Percentiles rank a stretch among this genome's conserved stretches.
Conservation (phyloP, 2,797 vertebrate species). For the Characodon lateralis region DNA sequence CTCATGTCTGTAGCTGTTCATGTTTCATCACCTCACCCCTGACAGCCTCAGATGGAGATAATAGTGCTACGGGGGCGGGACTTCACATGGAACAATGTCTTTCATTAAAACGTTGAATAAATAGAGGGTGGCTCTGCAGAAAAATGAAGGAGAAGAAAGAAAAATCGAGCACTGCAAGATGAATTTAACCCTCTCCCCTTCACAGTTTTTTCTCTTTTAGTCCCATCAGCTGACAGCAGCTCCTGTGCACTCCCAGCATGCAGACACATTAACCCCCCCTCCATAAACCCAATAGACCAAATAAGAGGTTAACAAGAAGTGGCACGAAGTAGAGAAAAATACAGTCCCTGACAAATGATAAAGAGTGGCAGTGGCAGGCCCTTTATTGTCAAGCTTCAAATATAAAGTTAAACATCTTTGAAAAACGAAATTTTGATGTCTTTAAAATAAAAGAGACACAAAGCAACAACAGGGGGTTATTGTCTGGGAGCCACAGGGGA, state of each 20-base stretch:
- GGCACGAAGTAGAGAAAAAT: conserved; percentile 90
- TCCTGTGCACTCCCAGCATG: conserved; percentile 85
- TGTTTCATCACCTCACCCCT: conserved; percentile 53
- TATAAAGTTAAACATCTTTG: conserved; percentile 99
- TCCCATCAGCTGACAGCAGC: conserved; percentile 89
- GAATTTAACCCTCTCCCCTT: conserved; percentile 83
- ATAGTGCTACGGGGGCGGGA: conserved; percentile 56
- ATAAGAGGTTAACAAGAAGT: conserved; percentile 97
- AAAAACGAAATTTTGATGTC: conserved; percentile 93
- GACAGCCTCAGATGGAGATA: conserved; percentile 71
- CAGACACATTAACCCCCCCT: conserved; percentile 81
- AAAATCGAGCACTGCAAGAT: conserved; percentile 64
- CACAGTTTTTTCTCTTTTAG: conserved; percentile 81
- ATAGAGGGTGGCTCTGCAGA: conserved; percentile 66
- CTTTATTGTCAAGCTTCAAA: conserved; percentile 98
- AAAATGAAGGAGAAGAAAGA: conserved; percentile 48
- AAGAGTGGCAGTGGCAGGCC: conserved; percentile 92
- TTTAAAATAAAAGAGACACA: conserved; percentile 99
- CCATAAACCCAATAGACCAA: conserved; percentile 86
- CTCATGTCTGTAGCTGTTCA: conserved; percentile 48
- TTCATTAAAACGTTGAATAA: conserved; percentile 74
- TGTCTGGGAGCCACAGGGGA: conserved; percentile 97
- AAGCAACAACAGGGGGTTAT: conserved; percentile 99
- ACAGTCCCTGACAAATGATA: conserved; percentile 93
- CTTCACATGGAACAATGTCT: conserved; percentile 73